These are phyloP conservation scores for Gymnorhina tibicen DNA, from an alignment of 2,113 vertebrate genomes.

Conservation along the genomic window DNA sequence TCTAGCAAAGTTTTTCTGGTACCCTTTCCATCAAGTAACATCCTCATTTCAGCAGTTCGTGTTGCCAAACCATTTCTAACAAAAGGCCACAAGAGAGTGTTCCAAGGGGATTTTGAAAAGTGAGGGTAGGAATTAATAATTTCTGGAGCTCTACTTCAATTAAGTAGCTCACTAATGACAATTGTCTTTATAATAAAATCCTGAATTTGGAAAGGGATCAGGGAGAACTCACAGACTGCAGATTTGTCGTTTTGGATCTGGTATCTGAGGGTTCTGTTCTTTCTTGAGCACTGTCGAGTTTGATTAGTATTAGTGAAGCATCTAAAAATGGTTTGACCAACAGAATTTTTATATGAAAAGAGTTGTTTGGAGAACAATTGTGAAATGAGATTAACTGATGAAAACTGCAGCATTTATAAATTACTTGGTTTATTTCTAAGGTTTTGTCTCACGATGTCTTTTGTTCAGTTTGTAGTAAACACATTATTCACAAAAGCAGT, in stretches of 20 bases:
- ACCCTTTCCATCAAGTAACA: not conserved
- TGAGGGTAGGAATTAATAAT: not conserved
- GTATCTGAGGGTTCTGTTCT: not conserved
- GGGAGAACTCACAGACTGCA: not conserved
- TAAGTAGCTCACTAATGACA: not conserved
- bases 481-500: not conserved
- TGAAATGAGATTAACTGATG: not conserved
- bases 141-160: not conserved
- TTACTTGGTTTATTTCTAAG: not conserved
- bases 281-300: not conserved
- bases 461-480: not conserved
- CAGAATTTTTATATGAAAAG: not conserved
- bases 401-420: not conserved
- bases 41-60: not conserved
- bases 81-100: not conserved
- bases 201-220: not conserved
- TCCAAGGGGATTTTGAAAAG: not conserved
- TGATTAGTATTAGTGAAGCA: not conserved
- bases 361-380: not conserved
- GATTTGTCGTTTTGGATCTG: not conserved
- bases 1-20: not conserved
- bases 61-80: not conserved
- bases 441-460: not conserved
- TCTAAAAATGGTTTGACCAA: not conserved
- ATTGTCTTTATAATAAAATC: not conserved